phyloP scores from a whole-genome alignment of 2,888 invertebrate genomes.

The Tortrix viridana region DNA sequence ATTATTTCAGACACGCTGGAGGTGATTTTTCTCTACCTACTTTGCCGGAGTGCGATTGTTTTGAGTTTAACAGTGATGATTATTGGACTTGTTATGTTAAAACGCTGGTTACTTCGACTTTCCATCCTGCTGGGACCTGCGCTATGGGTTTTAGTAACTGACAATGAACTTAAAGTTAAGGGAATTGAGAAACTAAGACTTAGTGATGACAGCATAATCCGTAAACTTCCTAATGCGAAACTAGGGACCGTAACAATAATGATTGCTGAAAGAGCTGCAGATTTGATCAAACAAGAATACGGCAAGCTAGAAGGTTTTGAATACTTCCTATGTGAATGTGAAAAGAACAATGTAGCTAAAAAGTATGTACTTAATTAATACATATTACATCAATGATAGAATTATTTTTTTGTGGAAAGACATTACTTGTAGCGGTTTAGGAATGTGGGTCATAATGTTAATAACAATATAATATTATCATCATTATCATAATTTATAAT shows the following conservation, averaged over 20 bases:
- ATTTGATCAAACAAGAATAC: conserved; percentile 24
- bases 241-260: background rate
- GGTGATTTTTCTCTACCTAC: conserved; percentile 2
- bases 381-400: no score
- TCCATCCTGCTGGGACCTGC: conserved; percentile 14
- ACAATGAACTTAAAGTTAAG: conserved; percentile 15
- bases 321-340: background rate
- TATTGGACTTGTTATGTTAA: conserved; percentile 30
- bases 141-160: conserved; percentile 27
- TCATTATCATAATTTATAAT: no score
- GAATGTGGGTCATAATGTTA: no score
- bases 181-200: conserved; percentile 19
- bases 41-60: conserved; percentile 20
- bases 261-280: conserved; percentile 28
- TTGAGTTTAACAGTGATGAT: conserved; percentile 15
- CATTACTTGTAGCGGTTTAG: no score
- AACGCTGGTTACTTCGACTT: conserved; percentile 6
- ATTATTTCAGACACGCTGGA: conserved; percentile 1
- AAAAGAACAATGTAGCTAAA: no score
- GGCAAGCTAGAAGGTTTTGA: background rate
- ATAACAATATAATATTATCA: no score
- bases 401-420: no score
- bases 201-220: conserved; percentile 27
- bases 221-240: background rate
- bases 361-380: no score